Conservation (phyloP, 2,888 invertebrate species). For the Orchestes rusci region DNA sequence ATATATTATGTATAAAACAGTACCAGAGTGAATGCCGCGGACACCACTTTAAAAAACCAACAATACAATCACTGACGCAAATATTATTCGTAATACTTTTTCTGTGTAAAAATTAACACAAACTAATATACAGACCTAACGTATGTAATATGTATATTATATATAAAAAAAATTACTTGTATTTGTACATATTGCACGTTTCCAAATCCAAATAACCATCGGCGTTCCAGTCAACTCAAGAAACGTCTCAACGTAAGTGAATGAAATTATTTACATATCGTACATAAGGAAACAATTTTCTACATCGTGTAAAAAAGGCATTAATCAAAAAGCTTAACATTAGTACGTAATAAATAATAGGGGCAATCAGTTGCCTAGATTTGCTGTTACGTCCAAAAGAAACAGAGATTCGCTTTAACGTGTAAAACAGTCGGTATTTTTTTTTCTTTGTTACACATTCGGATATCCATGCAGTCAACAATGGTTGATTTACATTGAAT, state of each 20-base stretch:
- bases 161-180: conserved; percentile 48
- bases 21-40: conserved; percentile 16
- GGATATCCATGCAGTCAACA: conserved; percentile 34
- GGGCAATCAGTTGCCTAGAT: no score
- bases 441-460: conserved; percentile 11
- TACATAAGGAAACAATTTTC: conserved; percentile 26
- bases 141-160: conserved; percentile 34
- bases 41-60: conserved; percentile 14
- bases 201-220: no score
- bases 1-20: conserved; percentile 25
- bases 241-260: conserved; percentile 28
- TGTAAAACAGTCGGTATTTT: conserved; percentile 29
- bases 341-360: conserved; percentile 17
- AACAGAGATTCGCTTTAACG: no score
- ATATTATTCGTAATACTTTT: conserved; percentile 40
- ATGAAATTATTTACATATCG: conserved; percentile 29
- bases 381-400: conserved; percentile 25
- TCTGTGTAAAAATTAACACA: conserved; percentile 40
- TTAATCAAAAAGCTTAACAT: conserved; percentile 12
- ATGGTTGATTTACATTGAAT: conserved; percentile 23
- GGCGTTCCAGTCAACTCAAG: no score
- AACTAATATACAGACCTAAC: conserved; percentile 42
- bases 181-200: conserved; percentile 70
- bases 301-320: conserved; percentile 17
- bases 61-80: conserved; percentile 26